These are phyloP conservation scores for Lycocerus yunnanus DNA, from an alignment of 2,888 invertebrate genomes.

Conservation along the genomic window DNA sequence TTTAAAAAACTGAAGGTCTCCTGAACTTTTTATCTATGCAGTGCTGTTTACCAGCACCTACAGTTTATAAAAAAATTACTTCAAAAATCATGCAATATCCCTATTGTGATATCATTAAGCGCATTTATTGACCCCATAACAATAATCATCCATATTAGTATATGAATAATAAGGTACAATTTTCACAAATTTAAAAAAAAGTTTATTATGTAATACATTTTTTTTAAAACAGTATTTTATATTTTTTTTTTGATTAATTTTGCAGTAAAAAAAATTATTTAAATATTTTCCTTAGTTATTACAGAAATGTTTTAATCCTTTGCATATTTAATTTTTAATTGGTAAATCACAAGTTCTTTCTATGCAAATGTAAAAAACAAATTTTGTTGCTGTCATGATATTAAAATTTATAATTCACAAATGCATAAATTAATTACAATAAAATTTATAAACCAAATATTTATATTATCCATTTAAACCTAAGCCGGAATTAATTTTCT, in stretches of 20 bases:
- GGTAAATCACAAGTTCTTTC: background rate
- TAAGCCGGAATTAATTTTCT: no score
- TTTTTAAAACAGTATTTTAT: no score
- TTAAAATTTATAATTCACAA: background rate
- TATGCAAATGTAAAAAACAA: background rate
- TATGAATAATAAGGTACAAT: no score
- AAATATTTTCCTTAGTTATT: background rate
- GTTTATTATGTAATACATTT: background rate
- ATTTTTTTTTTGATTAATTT: background rate
- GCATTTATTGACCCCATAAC: no score
- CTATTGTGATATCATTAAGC: no score
- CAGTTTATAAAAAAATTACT: no score
- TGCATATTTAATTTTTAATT: background rate
- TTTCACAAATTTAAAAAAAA: background rate
- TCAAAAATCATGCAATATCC: no score
- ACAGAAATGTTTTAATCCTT: background rate
- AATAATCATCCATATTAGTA: no score
- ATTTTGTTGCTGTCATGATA: background rate
- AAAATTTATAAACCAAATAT: background rate
- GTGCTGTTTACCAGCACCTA: no score
- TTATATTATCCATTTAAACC: no score
- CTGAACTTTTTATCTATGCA: no score
- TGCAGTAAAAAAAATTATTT: background rate
- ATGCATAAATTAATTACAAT: background rate
- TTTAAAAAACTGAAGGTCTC: no score